Conservation (phyloP, 2,113 vertebrate genomes). For the Pleuronectes platessa region DNA sequence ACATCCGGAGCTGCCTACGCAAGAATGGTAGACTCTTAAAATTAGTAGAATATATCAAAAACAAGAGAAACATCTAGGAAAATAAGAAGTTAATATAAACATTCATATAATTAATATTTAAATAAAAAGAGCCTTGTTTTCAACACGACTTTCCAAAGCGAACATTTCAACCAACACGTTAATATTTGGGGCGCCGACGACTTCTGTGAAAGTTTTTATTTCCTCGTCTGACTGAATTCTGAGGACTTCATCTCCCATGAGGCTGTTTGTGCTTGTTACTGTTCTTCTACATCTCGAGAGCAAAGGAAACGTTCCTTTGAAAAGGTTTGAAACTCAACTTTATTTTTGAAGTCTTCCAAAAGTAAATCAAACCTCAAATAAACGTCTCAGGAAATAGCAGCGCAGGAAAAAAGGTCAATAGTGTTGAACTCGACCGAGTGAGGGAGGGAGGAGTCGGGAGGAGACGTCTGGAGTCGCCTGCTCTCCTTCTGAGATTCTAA, state of each 20-base stretch:
- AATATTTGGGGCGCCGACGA: not conserved
- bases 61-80: slow-evolving; percentile 55
- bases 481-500: too few species aligned
- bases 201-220: slow-evolving; percentile 1
- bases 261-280: slow-evolving; percentile 41
- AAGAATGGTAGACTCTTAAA: slow-evolving; percentile 56
- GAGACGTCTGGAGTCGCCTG: too few species aligned
- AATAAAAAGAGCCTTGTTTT: slow-evolving; percentile 48
- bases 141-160: slow-evolving; percentile 8
- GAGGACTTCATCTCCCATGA: not conserved
- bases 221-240: too few species aligned
- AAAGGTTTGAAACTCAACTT: not conserved
- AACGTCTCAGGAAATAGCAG: too few species aligned
- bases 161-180: not conserved
- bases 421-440: slow-evolving; percentile 31
- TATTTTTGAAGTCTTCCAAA: too few species aligned
- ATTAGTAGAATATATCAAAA: slow-evolving; percentile 68
- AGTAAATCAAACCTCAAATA: too few species aligned
- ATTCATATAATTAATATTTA: slow-evolving; percentile 65
- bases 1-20: slow-evolving; percentile 52
- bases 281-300: not conserved
- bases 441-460: not conserved
- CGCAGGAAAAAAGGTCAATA: slow-evolving; percentile 7
- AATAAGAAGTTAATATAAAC: slow-evolving; percentile 52
- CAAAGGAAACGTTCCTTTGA: not conserved